Base-by-base conservation (phyloP, 2,888 invertebrate genomes). In the Colostygia pectinataria region DNA sequence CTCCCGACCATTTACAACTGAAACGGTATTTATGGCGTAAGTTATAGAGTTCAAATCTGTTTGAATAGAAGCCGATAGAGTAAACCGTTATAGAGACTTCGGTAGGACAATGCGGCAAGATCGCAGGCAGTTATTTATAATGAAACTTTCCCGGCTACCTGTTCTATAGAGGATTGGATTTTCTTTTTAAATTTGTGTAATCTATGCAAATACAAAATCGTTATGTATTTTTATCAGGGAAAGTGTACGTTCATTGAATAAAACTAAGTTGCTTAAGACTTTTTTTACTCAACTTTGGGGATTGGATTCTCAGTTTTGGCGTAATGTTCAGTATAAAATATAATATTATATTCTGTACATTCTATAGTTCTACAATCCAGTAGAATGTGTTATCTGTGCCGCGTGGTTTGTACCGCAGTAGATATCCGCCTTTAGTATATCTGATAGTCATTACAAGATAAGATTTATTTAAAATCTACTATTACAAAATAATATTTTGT, bases 1-100 rank as follows among this genome's bases (percentile, higher is more conserved):
- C 55, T 55, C 39, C 40, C 18, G 43, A 13, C 48, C 37, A 28
- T 49, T 53, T 41, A 28, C 36, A 48, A 41, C 54, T 32, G 50
- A 56, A 56, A 42, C 56, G 34, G 40, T 41, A 56, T 57, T 55
- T 57, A 59, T 52, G 14, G 10, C 2, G 29, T 38, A 42, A 38
- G 59, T 55, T 57, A 61, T 62, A 64, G 57, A 64, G 64, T 59
- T 62, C 43, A 49, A 59, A 62, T 55, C 57, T 49, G 52, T 53
- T 55, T 53, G 56, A 60, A 57, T 58, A 41, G 51, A 43, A 54
- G 29, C 34, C 50, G 52, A 53, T 58, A 44, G 43, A 57, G 56
- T 51, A 36, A 48, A 27, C 39, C 39, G 43, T 43, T 46, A 39
- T 41, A 24, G 47, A 44, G 43, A 42, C 46, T 52, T 42, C 36